These are phyloP conservation scores for Crematogaster levior DNA, from an alignment of 2,888 invertebrate species.

Conservation along the genomic window DNA sequence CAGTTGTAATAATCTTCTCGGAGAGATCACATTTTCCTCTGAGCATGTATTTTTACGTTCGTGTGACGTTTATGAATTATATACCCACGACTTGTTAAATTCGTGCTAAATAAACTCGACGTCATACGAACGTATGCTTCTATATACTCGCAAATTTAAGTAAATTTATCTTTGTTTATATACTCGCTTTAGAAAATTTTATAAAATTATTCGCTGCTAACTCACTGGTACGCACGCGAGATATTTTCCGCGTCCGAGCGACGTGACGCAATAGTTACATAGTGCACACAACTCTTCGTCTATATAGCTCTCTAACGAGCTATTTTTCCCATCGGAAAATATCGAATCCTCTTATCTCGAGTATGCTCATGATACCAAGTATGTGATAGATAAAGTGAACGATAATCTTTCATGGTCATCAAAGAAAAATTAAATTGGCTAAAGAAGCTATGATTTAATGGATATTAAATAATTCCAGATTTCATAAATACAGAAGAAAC, in stretches of 20 bases:
- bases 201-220: slow-evolving; percentile 32
- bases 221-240: not conserved
- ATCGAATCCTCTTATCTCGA: slow-evolving; percentile 22
- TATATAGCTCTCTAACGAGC: not conserved
- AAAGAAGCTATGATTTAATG: not conserved
- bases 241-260: slow-evolving; percentile 18
- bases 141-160: slow-evolving; percentile 20
- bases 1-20: slow-evolving; percentile 14
- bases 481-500: not conserved
- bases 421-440: not conserved
- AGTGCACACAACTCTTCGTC: not conserved
- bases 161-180: slow-evolving; percentile 31
- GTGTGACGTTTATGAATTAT: slow-evolving; percentile 10
- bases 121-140: slow-evolving; percentile 22
- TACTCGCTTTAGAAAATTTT: slow-evolving; percentile 32
- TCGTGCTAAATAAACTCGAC: slow-evolving; percentile 28
- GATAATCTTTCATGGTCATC: not conserved
- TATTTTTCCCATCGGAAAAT: not conserved
- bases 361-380: not conserved
- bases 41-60: not conserved
- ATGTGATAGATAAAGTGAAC: not conserved
- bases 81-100: slow-evolving; percentile 1
- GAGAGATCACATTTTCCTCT: not conserved
- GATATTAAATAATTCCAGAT: not conserved
- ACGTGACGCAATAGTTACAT: slow-evolving; percentile 11